Percentiles rank a stretch among this genome's conserved stretches.
Evolutionary conservation across 2,797 vertebrate species (phyloP).

Genomic region (Coregonus sp.): DNA sequence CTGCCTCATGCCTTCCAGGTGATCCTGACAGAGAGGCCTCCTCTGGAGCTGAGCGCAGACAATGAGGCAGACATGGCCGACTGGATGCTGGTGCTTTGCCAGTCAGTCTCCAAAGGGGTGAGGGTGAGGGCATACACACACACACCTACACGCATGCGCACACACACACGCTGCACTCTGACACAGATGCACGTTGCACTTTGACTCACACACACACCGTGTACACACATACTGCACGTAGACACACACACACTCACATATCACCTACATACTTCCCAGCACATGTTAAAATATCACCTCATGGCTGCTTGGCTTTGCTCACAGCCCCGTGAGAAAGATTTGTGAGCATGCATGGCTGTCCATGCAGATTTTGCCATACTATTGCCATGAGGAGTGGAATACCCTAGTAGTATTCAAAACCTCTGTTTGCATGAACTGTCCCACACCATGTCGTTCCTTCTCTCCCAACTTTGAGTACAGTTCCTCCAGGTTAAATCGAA

Average conservation of each 20-base stretch:
- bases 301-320: not conserved
- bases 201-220: too few relatives aligned
- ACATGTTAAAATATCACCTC: not conserved
- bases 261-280: not conserved
- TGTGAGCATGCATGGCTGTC: not conserved
- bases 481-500: not conserved
- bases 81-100: conserved; percentile 96
- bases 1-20: conserved; percentile 94
- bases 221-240: too few relatives aligned
- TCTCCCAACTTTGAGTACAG: not conserved
- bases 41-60: conserved; percentile 88
- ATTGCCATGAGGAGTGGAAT: not conserved
- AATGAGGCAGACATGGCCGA: conserved; percentile 94
- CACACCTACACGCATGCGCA: too few relatives aligned
- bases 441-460: not conserved
- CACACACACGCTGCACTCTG: not conserved
- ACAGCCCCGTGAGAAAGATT: not conserved
- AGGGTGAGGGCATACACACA: conserved; percentile 77
- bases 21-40: conserved; percentile 87
- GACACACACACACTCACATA: not conserved
- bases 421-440: not conserved
- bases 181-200: not conserved
- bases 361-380: not conserved
- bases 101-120: conserved; percentile 96
- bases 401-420: not conserved